phyloP scores from a whole-genome alignment of 2,797 vertebrate genomes.

The Dicrostonyx torquatus region DNA sequence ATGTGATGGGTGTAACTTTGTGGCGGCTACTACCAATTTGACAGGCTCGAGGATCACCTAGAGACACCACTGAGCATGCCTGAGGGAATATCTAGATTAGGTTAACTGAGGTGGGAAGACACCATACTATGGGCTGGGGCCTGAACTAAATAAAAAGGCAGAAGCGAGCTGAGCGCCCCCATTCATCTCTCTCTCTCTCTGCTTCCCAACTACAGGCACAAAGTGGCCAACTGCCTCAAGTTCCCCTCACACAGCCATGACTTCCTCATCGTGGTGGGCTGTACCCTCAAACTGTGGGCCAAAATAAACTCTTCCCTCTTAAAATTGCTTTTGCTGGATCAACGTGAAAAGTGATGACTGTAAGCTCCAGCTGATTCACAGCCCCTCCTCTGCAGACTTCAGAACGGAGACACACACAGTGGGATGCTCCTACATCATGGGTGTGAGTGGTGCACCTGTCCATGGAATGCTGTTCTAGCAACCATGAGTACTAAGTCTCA shows the following conservation, averaged over 20 bases:
- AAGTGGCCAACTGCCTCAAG: neutral
- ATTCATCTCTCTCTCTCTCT: neutral
- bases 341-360: no score
- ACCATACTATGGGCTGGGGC: neutral
- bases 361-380: neutral
- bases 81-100: neutral
- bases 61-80: neutral
- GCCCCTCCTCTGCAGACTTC: neutral
- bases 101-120: neutral
- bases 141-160: neutral
- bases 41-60: neutral
- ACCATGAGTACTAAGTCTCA: neutral
- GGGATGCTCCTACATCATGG: accelerated
- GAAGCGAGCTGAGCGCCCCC: neutral
- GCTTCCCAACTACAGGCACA: neutral
- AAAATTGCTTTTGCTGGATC: neutral
- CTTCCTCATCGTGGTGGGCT: no score
- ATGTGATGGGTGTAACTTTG: neutral
- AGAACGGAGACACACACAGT: accelerated
- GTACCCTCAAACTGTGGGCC: neutral
- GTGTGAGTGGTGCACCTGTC: accelerated
- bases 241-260: neutral
- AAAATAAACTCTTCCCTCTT: neutral
- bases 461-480: neutral
- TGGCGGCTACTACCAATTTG: no score